These are phyloP conservation scores for Ivindomyrus marchei DNA, from an alignment of 2,113 vertebrate genomes.

Conservation along the genomic window DNA sequence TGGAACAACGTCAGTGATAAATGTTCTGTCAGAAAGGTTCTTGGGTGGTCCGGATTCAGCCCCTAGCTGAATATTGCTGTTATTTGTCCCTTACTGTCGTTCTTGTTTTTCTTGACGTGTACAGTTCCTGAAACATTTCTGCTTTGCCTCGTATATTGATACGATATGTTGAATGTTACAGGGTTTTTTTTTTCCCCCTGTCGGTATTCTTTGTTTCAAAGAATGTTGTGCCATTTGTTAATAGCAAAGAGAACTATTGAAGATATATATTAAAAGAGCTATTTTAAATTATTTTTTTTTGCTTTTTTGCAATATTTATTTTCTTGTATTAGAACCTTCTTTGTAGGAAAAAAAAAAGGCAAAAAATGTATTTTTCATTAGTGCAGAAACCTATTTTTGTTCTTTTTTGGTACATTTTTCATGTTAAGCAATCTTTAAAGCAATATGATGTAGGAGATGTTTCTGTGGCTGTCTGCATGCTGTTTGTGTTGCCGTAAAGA, in stretches of 20 bases:
- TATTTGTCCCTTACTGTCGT: constrained; percentile 44
- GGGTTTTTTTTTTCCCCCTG: constrained; percentile 76
- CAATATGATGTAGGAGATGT: constrained; percentile 75
- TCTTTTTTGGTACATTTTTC: constrained; percentile 90
- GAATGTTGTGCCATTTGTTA: constrained; percentile 99
- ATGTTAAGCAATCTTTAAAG: constrained; percentile 92
- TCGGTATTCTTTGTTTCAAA: constrained; percentile 97
- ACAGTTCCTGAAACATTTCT: constrained; percentile 53
- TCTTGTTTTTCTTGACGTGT: constrained; percentile 43
- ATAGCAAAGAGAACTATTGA: constrained; percentile 98
- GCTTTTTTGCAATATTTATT: constrained; percentile 98
- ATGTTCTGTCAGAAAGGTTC: not conserved
- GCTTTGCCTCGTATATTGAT: constrained; percentile 70
- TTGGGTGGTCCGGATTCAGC: not conserved
- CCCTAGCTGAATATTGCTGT: not conserved
- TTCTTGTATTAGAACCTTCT: constrained; percentile 98
- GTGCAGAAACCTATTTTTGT: constrained; percentile 92
- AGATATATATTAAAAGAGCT: constrained; percentile 98
- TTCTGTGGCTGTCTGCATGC: constrained; percentile 86
- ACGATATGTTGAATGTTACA: constrained; percentile 90
- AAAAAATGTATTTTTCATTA: constrained; percentile 81
- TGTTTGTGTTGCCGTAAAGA: constrained; percentile 84
- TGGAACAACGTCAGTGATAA: not conserved
- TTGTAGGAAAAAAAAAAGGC: constrained; percentile 75
- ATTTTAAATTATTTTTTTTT: constrained; percentile 99